Base-by-base conservation (phyloP, 2,888 invertebrate genomes). In the Chymomyza procnemis region DNA sequence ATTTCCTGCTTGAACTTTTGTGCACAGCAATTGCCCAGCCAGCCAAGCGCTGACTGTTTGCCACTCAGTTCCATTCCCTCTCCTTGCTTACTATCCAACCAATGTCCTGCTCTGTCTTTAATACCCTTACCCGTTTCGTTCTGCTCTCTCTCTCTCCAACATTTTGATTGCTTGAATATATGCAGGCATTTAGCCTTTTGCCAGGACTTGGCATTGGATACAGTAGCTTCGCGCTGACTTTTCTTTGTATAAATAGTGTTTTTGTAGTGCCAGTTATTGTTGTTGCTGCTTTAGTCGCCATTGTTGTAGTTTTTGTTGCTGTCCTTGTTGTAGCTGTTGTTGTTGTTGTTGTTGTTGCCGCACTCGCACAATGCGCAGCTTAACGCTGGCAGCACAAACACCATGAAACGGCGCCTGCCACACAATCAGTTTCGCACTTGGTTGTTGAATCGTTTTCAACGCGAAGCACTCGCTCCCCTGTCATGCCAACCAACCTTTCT, bases 221-320 rank as follows among this genome's bases (percentile, higher is more conserved):
- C 70, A 69, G 67, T 81, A 76, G 66, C 67, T 61, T 30, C 16
- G 22, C 55, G 16, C 55, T 61, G 61, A 50, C 69, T 74, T 79
- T 77, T 69, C 73, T 86, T 83, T 83, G 83, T 85, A 85, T 83
- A 85, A 83, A 83, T 82, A 82, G 87, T 80, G 71, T 72, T 50
- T 14, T 50, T 73, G 63, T 66, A 58, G 64, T 64, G 34, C 64
- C 71, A 62, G 74, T 73, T 62, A 60, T 69, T 67, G 8, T 47
- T 48, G 8, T n/a, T 57, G 57, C n/a, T n/a, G n/a, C n/a, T n/a
- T n/a, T 22, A 22, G 30, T 57, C 14, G 22, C 14, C 34, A 34
- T 34, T 55, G 5, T 5, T 22, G 26, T 26, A 26, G 26, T 18
- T 52, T 4, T 18, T 54, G 64, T 64, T 69, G 59, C 21, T 57